phyloP scores from a whole-genome alignment of 2,888 invertebrate species.

The Carterocephalus palaemon region DNA sequence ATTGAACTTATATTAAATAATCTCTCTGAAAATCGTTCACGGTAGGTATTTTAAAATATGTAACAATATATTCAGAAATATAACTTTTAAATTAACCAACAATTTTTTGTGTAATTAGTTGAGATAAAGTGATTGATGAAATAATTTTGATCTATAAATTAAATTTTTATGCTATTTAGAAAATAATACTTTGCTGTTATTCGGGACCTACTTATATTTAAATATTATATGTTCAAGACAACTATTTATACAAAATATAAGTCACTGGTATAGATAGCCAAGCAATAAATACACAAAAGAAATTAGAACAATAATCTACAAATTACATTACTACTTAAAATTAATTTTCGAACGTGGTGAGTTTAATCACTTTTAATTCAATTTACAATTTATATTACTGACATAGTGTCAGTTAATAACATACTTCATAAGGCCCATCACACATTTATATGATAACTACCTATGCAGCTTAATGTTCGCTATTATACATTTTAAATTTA shows the following conservation, averaged over 20 bases:
- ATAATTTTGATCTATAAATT: too few relatives aligned
- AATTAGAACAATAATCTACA: conserved; percentile 29
- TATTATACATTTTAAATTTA: conserved; percentile 1
- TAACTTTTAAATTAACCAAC: too few relatives aligned
- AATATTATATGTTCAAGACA: conserved; percentile 4
- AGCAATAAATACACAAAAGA: conserved; percentile 15
- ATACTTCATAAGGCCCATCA: conserved; percentile 37
- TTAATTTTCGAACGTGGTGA: conserved; percentile 68
- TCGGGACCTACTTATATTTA: conserved; percentile 10
- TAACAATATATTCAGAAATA: conserved; percentile 25
- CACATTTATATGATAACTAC: conserved; percentile 20
- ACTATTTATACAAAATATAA: conserved; percentile 16
- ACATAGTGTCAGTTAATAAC: conserved; percentile 31
- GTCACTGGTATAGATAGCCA: conserved; percentile 22
- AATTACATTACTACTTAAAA: conserved; percentile 24
- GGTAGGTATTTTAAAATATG: conserved; percentile 6
- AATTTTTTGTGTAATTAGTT: too few relatives aligned
- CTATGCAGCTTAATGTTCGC: conserved; percentile 7
- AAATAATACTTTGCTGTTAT: too few relatives aligned
- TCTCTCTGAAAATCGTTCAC: conserved; percentile 7
- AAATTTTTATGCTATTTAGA: too few relatives aligned
- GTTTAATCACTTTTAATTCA: conserved; percentile 55
- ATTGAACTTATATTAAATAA: conserved; percentile 24
- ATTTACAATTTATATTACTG: conserved; percentile 25
- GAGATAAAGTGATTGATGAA: too few relatives aligned